phyloP scores from a whole-genome alignment of 2,797 vertebrate genomes.

The Liasis olivaceus region DNA sequence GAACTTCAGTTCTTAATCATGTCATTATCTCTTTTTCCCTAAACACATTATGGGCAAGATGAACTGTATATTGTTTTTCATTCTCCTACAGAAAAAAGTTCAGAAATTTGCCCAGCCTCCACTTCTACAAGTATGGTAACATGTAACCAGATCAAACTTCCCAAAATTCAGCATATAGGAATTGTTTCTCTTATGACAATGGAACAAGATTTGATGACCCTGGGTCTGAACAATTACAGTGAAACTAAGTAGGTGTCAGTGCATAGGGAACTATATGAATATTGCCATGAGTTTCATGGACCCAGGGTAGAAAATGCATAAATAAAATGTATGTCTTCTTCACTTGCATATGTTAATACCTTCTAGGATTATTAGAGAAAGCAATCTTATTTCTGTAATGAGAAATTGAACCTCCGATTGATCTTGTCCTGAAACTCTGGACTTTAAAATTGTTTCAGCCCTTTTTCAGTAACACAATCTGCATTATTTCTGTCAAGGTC shows the following conservation, averaged over 20 bases:
- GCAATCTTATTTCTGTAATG: not conserved
- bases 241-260: not conserved
- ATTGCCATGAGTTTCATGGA: not conserved
- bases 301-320: not conserved
- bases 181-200: not conserved
- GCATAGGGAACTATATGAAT: not conserved
- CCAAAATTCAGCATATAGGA: not conserved
- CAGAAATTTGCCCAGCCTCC: not conserved
- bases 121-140: not conserved
- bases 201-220: not conserved
- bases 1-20: not conserved
- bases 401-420: not conserved
- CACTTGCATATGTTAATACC: not conserved
- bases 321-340: not conserved
- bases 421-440: no score
- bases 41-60: not conserved
- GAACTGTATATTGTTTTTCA: not conserved
- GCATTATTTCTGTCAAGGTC: not conserved
- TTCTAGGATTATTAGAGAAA: not conserved
- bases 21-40: no score
- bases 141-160: not conserved
- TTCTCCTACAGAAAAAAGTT: not conserved
- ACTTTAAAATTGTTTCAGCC: not conserved
- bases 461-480: not conserved
- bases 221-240: not conserved